A percentile compares a stretch with the other conserved stretches of the same genome.
These are phyloP conservation scores for Parapsyche elsis DNA, from an alignment of 1,140 invertebrate genomes.

Conservation along the genomic window DNA sequence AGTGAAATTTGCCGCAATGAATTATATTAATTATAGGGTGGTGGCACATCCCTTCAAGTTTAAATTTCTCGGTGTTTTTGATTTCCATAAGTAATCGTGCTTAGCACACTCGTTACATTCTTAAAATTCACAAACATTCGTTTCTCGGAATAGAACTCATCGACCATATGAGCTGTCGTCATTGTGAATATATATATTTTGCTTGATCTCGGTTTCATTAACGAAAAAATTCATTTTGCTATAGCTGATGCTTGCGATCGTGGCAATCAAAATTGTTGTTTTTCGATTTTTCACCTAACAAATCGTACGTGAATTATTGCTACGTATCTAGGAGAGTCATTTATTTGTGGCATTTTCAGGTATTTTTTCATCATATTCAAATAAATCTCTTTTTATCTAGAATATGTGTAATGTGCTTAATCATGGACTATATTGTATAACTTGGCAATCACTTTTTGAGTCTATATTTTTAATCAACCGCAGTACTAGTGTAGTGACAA, in stretches of 20 bases:
- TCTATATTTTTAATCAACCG: constrained; percentile 54
- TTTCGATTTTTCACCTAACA: background rate
- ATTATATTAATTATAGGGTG: constrained; percentile 37
- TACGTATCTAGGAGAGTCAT: constrained; percentile 30
- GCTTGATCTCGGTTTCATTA: constrained; percentile 36
- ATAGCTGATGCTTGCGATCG: constrained; percentile 22
- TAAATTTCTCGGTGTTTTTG: constrained; percentile 49
- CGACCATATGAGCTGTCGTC: constrained; percentile 17
- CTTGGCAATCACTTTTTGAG: constrained; percentile 55
- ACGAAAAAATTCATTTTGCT: constrained; percentile 25
- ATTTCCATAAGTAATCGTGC: constrained; percentile 48
- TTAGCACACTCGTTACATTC: constrained; percentile 51
- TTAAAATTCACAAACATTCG: constrained; percentile 40
- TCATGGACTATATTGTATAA: constrained; percentile 55
- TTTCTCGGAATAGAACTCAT: constrained; percentile 20
- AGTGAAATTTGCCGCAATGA: background rate
- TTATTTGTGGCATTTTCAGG: constrained; percentile 47
- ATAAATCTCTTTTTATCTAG: constrained; percentile 56
- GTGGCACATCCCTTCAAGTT: constrained; percentile 50
- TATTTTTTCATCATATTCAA: constrained; percentile 50
- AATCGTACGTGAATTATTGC: constrained; percentile 7
- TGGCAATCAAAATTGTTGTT: constrained; percentile 21
- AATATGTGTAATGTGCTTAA: constrained; percentile 55
- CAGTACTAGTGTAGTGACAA: constrained; percentile 53
- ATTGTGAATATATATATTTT: constrained; percentile 33